A percentile compares a stretch with the other conserved stretches of the same genome.
Evolutionary conservation across 53 echinoderm and acorn worm genomes (phyloP).

Genomic region (Patiria pectinifera): DNA sequence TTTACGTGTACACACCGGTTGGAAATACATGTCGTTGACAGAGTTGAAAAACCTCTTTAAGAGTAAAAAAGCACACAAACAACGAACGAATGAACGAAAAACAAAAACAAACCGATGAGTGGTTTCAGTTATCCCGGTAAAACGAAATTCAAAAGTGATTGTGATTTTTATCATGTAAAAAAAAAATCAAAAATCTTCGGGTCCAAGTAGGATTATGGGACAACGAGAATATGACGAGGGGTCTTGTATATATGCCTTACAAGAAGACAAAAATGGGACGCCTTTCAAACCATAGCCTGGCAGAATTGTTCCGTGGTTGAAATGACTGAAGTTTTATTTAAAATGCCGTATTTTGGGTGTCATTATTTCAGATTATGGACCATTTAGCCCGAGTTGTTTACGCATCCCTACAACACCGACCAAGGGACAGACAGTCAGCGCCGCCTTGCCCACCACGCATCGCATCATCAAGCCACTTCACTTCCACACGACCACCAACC

Average conservation of each 20-base stretch:
- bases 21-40: background rate
- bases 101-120: background rate
- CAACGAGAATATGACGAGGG: too few relatives aligned
- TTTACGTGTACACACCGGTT: background rate
- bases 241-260: too few relatives aligned
- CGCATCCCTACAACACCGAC: conserved; percentile 59
- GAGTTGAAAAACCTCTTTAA: background rate
- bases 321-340: background rate
- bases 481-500: conserved; percentile 59
- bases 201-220: too few relatives aligned
- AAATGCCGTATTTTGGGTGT: too few relatives aligned
- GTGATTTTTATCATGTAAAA: too few relatives aligned
- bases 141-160: too few relatives aligned
- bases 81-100: background rate
- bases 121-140: too few relatives aligned
- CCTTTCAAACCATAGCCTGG: too few relatives aligned
- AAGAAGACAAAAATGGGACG: too few relatives aligned
- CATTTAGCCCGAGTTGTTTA: conserved; percentile 7
- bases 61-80: background rate
- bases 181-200: too few relatives aligned
- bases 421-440: conserved; percentile 40
- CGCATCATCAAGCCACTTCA: conserved; percentile 59
- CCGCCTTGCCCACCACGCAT: conserved; percentile 40
- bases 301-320: background rate
- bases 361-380: conserved; percentile 37